Conservation (phyloP, 2,113 vertebrate genomes). For the Pelecanus crispus region DNA sequence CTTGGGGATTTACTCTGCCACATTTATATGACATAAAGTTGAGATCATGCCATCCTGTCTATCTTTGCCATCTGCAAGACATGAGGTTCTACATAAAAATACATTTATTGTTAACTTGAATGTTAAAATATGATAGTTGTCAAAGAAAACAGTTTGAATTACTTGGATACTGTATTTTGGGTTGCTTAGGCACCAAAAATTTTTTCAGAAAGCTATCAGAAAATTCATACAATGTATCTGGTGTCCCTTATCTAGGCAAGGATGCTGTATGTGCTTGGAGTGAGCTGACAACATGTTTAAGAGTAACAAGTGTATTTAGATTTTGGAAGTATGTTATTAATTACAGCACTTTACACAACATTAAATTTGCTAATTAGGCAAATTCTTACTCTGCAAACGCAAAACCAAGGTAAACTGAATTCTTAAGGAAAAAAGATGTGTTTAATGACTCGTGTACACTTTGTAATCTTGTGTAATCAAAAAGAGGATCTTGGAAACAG, state of each 20-base stretch:
- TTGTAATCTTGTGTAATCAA: slow-evolving; percentile 13
- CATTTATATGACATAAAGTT: not conserved
- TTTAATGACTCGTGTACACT: not conserved
- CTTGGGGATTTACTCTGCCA: not conserved
- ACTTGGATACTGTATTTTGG: not conserved
- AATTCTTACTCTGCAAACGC: not conserved
- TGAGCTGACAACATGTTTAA: not conserved
- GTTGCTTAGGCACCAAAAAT: not conserved
- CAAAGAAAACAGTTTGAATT: not conserved
- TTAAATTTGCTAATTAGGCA: not conserved
- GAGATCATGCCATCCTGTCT: not conserved
- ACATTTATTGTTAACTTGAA: not conserved
- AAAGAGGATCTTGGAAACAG: slow-evolving; percentile 38
- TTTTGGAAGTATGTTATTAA: not conserved
- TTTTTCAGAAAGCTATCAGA: not conserved
- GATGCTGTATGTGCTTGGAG: not conserved
- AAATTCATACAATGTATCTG: not conserved
- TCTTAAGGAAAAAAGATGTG: not conserved
- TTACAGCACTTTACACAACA: not conserved
- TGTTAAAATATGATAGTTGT: not conserved
- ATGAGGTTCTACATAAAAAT: not conserved
- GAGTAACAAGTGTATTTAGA: not conserved
- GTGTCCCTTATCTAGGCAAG: not conserved
- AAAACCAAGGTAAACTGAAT: not conserved
- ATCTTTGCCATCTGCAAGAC: not conserved